Evolutionary conservation across 2,888 invertebrate genomes (phyloP), one percentile per base, ranked within the genome.

Genomic region (Parapristionchus giblindavisi): DNA sequence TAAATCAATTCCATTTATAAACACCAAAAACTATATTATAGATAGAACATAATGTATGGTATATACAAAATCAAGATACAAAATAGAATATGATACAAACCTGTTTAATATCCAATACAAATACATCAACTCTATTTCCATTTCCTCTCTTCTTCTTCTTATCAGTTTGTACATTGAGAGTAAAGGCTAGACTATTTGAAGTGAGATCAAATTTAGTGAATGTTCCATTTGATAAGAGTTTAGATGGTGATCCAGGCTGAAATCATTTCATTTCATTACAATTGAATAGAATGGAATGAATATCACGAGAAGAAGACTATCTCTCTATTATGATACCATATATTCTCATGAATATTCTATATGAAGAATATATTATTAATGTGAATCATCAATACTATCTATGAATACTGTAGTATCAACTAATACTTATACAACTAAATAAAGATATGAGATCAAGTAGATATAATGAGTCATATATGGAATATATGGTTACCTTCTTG

Each of bases 231-330:
- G 85, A 78, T 24, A 85, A 79, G 21, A 87, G 79, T 40, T 81
- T 78, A 32, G 86, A 87, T n/a, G 87, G 87, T 68, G 85, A 81
- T 27, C 79, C 78, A 14, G 87, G 84, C 82, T 83, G 77, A 73
- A 83, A 81, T 52, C 6, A 43, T 2, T 11, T 17, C 43, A 63
- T 11, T 61, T 8, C 14, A 27, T 34, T 56, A n/a, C n/a, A n/a
- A n/a, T n/a, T n/a, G n/a, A n/a, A n/a, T n/a, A n/a, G n/a, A n/a
- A n/a, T n/a, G n/a, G n/a, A n/a, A n/a, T n/a, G n/a, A n/a, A n/a
- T n/a, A n/a, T n/a, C n/a, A n/a, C n/a, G n/a, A n/a, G n/a, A n/a
- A n/a, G n/a, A n/a, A n/a, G n/a, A n/a, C n/a, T n/a, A n/a, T n/a
- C n/a, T n/a, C n/a, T 51, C 51, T 51, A 14, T 51, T n/a, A 51